Evolutionary conservation across 1,140 invertebrate genomes (phyloP).

Genomic region (Sycophila sp.): DNA sequence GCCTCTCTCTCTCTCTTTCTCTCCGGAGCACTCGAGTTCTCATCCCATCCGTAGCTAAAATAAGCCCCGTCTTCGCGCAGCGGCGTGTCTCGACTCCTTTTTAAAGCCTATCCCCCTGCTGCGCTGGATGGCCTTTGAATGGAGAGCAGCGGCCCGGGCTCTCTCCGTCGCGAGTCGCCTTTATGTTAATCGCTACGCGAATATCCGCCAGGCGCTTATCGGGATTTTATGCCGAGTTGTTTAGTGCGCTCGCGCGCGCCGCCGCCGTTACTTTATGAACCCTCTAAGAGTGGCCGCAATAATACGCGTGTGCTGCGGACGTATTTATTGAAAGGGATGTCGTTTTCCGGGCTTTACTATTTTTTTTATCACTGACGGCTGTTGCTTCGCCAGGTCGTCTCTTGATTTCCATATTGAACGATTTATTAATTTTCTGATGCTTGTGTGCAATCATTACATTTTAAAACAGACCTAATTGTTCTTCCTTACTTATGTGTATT

Average conservation of each 20-base stretch:
- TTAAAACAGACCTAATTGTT: no score
- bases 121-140: not conserved
- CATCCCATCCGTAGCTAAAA: conserved; percentile 11
- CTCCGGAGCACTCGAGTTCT: not conserved
- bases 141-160: not conserved
- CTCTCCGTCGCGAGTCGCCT: not conserved
- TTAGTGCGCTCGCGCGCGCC: not conserved
- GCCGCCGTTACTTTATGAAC: not conserved
- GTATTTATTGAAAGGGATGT: not conserved
- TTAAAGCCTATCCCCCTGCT: not conserved
- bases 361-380: no score
- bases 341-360: no score
- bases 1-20: not conserved
- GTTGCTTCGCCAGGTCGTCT: no score
- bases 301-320: not conserved
- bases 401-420: no score
- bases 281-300: no score
- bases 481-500: not conserved
- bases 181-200: not conserved
- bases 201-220: not conserved
- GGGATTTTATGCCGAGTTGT: not conserved
- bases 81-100: not conserved
- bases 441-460: no score
- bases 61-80: not conserved
- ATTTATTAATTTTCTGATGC: no score